phyloP scores from a whole-genome alignment of 2,797 vertebrate genomes.

The Phalloptychus januarius region DNA sequence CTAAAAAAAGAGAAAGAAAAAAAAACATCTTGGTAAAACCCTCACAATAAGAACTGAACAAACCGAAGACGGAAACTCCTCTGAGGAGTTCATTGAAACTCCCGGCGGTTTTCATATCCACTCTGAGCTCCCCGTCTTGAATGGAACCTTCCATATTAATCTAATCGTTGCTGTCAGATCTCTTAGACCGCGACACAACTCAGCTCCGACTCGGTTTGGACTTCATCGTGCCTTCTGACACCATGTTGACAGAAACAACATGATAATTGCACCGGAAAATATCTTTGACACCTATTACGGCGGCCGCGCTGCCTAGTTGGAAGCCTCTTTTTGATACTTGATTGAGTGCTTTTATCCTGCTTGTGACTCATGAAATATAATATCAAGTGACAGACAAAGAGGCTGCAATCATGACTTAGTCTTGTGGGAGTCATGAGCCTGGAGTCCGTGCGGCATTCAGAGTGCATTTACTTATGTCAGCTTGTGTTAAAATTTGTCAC shows the following conservation, averaged over 20 bases:
- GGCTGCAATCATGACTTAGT: slow-evolving; percentile 21
- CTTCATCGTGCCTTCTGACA: slow-evolving; percentile 37
- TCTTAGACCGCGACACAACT: slow-evolving; percentile 24
- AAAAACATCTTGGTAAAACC: neutral
- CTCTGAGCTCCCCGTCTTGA: slow-evolving; percentile 3
- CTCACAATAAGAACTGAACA: slow-evolving; percentile 7
- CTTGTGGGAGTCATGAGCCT: slow-evolving; percentile 4
- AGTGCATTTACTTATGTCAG: neutral
- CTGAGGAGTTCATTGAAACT: slow-evolving; percentile 18
- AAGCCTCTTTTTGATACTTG: slow-evolving; percentile 24
- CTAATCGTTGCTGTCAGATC: slow-evolving; percentile 38
- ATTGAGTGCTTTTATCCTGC: slow-evolving; percentile 15
- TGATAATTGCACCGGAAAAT: slow-evolving; percentile 38
- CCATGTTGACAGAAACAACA: slow-evolving; percentile 37
- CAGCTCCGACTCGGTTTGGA: slow-evolving; percentile 27
- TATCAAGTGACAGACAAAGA: slow-evolving; percentile 41
- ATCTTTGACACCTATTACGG: slow-evolving; percentile 34
- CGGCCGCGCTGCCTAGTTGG: neutral
- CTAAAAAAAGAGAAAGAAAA: neutral
- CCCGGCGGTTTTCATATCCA: slow-evolving; percentile 8
- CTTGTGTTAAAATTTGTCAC: neutral
- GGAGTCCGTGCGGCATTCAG: neutral
- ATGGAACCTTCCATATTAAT: slow-evolving; percentile 36
- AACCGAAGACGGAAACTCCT: slow-evolving; percentile 10
- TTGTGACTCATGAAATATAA: slow-evolving; percentile 31